Evolutionary conservation across 2,888 invertebrate species (phyloP).

Genomic region (Thera obeliscata): DNA sequence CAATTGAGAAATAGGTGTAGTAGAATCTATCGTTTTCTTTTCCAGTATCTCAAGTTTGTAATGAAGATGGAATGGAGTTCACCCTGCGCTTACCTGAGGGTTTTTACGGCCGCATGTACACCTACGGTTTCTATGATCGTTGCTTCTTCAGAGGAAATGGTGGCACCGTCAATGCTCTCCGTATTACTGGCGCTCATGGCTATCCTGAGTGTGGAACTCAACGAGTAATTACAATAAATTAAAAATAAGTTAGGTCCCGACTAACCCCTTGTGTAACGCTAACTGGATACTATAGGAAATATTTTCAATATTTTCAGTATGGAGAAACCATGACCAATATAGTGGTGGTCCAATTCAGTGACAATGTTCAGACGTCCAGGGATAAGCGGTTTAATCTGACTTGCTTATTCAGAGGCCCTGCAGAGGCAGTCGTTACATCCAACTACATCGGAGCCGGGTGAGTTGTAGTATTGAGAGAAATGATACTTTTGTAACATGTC

Average conservation of each 20-base stretch:
- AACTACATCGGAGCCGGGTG: conserved; percentile 97
- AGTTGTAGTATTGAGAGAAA: conserved; percentile 51
- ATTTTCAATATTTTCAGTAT: conserved; percentile 81
- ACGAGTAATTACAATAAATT: conserved; percentile 76
- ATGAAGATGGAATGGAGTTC: conserved; percentile 97
- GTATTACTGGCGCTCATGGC: conserved; percentile 95
- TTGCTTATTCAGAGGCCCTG: conserved; percentile 95
- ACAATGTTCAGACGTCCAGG: conserved; percentile 94
- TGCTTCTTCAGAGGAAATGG: conserved; percentile 97
- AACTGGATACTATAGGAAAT: not conserved
- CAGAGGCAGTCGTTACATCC: conserved; percentile 96
- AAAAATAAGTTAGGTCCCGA: conserved; percentile 1
- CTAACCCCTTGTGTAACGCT: not conserved
- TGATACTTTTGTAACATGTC: conserved; percentile 12
- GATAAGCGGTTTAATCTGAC: conserved; percentile 96
- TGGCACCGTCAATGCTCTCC: conserved; percentile 91
- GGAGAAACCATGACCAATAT: conserved; percentile 97
- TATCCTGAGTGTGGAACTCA: conserved; percentile 97
- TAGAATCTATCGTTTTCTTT: conserved; percentile 19
- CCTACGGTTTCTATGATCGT: conserved; percentile 95
- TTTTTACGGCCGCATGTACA: conserved; percentile 95
- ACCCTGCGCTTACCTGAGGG: conserved; percentile 94
- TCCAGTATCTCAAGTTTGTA: conserved; percentile 94
- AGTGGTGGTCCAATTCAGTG: conserved; percentile 96
- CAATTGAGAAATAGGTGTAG: not conserved